A percentile compares a stretch with the other conserved stretches of the same genome.
Conservation (phyloP, 2,888 invertebrate genomes). For the Ferdinandea cuprea region DNA sequence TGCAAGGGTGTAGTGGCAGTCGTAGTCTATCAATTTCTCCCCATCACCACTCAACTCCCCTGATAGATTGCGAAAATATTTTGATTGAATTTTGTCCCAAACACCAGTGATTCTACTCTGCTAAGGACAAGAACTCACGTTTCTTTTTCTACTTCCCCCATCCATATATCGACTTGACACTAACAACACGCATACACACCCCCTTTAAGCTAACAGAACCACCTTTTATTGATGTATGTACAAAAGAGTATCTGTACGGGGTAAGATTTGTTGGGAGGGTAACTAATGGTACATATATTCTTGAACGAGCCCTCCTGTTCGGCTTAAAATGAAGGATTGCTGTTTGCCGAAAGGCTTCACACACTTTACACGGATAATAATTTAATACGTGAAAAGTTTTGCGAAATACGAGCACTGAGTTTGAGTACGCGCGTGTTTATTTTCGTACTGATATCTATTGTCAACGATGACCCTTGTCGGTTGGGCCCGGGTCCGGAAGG, state of each 20-base stretch:
- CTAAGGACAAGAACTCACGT: slow-evolving; percentile 28
- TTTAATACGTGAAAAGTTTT: slow-evolving; percentile 66
- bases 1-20: neutral
- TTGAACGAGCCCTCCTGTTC: neutral
- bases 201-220: neutral
- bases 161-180: slow-evolving; percentile 14
- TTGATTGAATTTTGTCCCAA: slow-evolving; percentile 70
- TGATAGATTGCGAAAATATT: slow-evolving; percentile 61
- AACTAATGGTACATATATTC: too few species aligned
- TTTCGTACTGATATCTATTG: slow-evolving; percentile 15
- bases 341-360: slow-evolving; percentile 56
- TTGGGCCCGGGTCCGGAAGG: too few species aligned
- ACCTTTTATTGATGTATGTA: neutral
- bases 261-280: too few species aligned
- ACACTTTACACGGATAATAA: slow-evolving; percentile 47
- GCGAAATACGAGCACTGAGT: slow-evolving; percentile 7
- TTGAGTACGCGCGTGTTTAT: slow-evolving; percentile 16
- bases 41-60: slow-evolving; percentile 7
- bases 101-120: slow-evolving; percentile 49
- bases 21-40: slow-evolving; percentile 37
- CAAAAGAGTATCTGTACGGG: neutral
- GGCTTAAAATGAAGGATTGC: slow-evolving; percentile 42
- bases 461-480: slow-evolving; percentile 45
- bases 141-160: slow-evolving; percentile 7
- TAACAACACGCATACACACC: neutral